Evolutionary conservation across 2,797 vertebrate species (phyloP).

Genomic region (Melanotaenia trifasciata): DNA sequence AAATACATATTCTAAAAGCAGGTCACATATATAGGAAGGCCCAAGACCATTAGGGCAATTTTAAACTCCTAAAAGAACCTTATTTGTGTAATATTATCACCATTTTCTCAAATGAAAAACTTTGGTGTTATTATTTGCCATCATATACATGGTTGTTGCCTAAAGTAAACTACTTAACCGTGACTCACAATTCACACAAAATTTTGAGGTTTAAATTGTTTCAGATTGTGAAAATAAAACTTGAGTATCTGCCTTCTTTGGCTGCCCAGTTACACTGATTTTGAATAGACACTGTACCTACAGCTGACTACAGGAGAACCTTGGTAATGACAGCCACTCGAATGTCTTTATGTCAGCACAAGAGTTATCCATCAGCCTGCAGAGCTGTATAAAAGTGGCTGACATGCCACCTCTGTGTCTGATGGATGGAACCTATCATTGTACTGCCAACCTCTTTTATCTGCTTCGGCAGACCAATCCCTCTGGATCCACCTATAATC

Average conservation of each 20-base stretch:
- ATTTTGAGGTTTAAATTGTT: neutral
- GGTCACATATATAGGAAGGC: too few species aligned
- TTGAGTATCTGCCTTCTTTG: conserved; percentile 18
- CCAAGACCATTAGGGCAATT: too few species aligned
- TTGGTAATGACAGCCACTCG: conserved; percentile 71
- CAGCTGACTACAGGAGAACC: conserved; percentile 54
- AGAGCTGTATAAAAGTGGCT: conserved; percentile 70
- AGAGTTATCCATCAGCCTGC: conserved; percentile 77
- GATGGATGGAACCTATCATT: conserved; percentile 76
- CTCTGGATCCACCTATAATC: conserved; percentile 75
- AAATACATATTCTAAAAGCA: too few species aligned
- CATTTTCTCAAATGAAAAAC: neutral
- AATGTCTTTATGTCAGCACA: conserved; percentile 76
- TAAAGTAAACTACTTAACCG: neutral
- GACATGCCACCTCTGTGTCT: conserved; percentile 73
- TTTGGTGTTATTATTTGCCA: neutral
- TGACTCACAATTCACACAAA: neutral
- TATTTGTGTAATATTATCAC: neutral
- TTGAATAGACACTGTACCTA: conserved; percentile 59
- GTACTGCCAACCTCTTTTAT: conserved; percentile 72
- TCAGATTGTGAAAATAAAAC: neutral
- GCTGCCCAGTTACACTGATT: conserved; percentile 63
- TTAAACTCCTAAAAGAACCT: too few species aligned
- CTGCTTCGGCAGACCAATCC: conserved; percentile 73
- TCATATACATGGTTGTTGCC: neutral